Evolutionary conservation across 37 sponge, comb jelly and placozoan species (phyloP).

Genomic region (Spongia lamella): DNA sequence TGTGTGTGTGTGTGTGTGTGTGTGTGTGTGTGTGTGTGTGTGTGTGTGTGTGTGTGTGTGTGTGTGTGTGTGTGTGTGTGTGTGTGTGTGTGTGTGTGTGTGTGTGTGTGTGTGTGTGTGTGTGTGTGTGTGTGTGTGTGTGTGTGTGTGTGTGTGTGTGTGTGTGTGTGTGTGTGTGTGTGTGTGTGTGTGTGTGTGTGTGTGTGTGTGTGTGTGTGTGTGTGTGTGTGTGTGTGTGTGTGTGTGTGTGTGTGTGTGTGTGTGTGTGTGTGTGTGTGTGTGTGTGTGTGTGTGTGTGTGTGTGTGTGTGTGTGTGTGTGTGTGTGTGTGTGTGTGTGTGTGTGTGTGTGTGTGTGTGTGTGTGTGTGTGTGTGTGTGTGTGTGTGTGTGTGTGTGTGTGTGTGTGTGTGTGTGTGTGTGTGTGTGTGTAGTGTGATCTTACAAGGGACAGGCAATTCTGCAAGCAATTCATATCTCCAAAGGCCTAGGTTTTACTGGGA

Average conservation of each 20-base stretch:
- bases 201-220: too few relatives aligned
- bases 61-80: neutral
- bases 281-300: neutral
- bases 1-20: neutral
- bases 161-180: constrained; percentile 59
- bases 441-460: too few relatives aligned
- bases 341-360: too few relatives aligned
- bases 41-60: constrained; percentile 8
- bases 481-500: too few relatives aligned
- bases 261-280: neutral
- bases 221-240: constrained; percentile 8
- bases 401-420: too few relatives aligned
- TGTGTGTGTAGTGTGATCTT: too few relatives aligned
- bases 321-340: too few relatives aligned
- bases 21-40: neutral
- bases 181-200: constrained; percentile 36
- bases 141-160: constrained; percentile 41
- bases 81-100: neutral
- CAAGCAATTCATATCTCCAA: too few relatives aligned
- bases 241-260: neutral
- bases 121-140: constrained; percentile 62
- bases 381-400: too few relatives aligned
- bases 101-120: neutral
- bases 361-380: too few relatives aligned
- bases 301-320: too few relatives aligned